Base-by-base conservation (phyloP, 2,888 invertebrate species). In the Boloria euphrosyne region DNA sequence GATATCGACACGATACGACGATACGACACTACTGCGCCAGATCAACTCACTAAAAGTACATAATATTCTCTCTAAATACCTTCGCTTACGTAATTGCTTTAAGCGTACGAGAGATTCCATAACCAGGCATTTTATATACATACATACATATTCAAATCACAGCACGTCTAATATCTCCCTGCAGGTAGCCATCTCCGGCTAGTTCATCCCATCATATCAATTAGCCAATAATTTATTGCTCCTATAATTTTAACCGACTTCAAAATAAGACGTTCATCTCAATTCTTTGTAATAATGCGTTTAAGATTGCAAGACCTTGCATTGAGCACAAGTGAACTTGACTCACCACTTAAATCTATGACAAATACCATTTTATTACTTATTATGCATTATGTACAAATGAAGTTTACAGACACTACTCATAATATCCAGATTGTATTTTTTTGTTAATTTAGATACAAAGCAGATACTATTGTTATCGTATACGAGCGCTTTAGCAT, bases 151-250 rank as follows among this genome's bases (percentile, higher is more conserved):
- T 53, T 22, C 22, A 22, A 22, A 62, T 58, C 53, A 62, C 60
- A 49, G n/a, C 46, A 62, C 62, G 18, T 51, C 27, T 66, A 59
- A 68, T 62, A 54, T 18, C 13, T 27, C 62, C 49, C 62, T 46
- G 65, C 66, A 68, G 66, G 68, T 68, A 66, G 66, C 16, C 62
- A 62, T 66, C 52, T 54, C 50, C 53, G 51, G 51, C 62, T 60
- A 46, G 54, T 53, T 62, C 18, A 53, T 62, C 44, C 44, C 38
- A 59, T 53, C 62, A 59, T 62, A 18, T n/a, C 59, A 65, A 68
- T 52, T n/a, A 49, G 43, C 54, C 43, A 61, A 55, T 47, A 49
- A 61, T 65, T 68, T 68, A 65, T 61, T 49, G 22, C 61, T 18
- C 55, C 61, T 17, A 61, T 68, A 14, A 64, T 64, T 60, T 44